Conservation (phyloP, 2,113 vertebrate species). For the Sarotherodon lohbergeri region DNA sequence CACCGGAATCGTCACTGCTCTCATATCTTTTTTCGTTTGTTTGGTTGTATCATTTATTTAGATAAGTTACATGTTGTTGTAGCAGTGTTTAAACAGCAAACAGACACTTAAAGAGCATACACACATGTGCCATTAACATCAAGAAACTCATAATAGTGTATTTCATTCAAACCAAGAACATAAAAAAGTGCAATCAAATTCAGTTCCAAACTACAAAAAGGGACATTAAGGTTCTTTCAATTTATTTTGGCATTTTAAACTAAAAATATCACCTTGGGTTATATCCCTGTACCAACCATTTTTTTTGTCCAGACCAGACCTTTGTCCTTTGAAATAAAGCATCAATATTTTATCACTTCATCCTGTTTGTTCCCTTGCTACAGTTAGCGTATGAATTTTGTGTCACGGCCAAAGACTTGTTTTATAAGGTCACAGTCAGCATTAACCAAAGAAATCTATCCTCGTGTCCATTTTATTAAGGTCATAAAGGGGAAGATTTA, state of each 20-base stretch:
- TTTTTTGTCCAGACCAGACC: fast-evolving
- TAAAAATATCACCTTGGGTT: not conserved
- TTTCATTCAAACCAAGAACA: not conserved
- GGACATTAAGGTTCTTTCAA: not conserved
- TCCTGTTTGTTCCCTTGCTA: not conserved
- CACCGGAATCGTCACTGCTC: slow-evolving; percentile 90
- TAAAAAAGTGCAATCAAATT: not conserved
- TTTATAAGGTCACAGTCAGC: not conserved
- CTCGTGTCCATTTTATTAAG: not conserved
- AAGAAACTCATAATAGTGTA: too few species aligned
- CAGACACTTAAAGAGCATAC: not conserved
- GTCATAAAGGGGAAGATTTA: not conserved
- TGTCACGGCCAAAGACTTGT: not conserved
- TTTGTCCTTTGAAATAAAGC: not conserved
- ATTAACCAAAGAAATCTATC: not conserved
- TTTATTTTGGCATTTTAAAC: not conserved
- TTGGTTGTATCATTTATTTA: not conserved
- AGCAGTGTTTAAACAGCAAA: not conserved
- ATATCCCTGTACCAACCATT: not conserved
- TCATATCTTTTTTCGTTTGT: slow-evolving; percentile 84
- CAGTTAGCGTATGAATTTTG: not conserved
- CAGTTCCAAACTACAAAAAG: not conserved
- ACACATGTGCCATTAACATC: not conserved
- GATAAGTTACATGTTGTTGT: not conserved
- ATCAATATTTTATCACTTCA: not conserved